These are phyloP conservation scores for Iguana delicatissima DNA, from an alignment of 2,797 vertebrate genomes.

Conservation along the genomic window DNA sequence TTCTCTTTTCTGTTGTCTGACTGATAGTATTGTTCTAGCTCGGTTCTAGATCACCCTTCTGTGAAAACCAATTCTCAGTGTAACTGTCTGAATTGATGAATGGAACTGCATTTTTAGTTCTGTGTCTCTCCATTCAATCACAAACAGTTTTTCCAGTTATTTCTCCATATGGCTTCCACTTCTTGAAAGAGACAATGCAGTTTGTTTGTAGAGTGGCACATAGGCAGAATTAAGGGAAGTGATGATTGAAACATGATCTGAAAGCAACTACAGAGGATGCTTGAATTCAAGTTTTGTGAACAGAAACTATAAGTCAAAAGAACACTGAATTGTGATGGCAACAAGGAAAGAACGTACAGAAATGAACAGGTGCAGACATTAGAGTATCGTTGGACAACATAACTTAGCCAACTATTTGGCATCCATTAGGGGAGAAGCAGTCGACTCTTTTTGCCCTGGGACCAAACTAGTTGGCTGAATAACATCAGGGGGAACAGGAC, in stretches of 20 bases:
- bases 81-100: not conserved
- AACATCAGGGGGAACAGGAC: too few relatives aligned
- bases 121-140: slow-evolving; percentile 8
- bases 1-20: not conserved
- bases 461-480: too few relatives aligned
- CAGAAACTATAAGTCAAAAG: not conserved
- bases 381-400: too few relatives aligned
- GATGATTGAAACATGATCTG: not conserved
- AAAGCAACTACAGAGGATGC: not conserved
- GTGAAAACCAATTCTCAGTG: not conserved
- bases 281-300: not conserved
- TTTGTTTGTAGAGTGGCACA: not conserved
- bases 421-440: too few relatives aligned
- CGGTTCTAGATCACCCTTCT: not conserved
- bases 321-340: not conserved
- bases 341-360: too few relatives aligned
- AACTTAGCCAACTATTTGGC: too few relatives aligned
- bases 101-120: not conserved
- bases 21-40: not conserved
- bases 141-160: not conserved
- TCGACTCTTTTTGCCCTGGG: too few relatives aligned
- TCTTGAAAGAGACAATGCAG: not conserved
- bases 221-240: not conserved
- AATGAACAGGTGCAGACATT: not conserved
- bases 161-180: not conserved